A percentile compares a stretch with the other conserved stretches of the same genome.
These are phyloP conservation scores for Knipowitschia caucasica DNA, from an alignment of 2,797 vertebrate species.

Conservation along the genomic window DNA sequence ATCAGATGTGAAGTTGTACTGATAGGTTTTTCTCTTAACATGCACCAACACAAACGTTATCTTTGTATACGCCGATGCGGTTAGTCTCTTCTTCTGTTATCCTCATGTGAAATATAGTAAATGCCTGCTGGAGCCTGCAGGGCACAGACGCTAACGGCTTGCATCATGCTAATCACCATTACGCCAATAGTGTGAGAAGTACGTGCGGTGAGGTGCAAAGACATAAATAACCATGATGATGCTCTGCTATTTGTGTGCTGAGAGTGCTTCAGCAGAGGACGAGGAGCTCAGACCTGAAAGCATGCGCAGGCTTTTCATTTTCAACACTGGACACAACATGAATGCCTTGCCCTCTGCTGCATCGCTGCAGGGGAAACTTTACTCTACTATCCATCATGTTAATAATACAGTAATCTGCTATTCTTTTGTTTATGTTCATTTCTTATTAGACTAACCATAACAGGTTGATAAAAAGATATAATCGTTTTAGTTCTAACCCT, in stretches of 20 bases:
- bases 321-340: too few relatives aligned
- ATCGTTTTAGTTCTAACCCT: too few relatives aligned
- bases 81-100: conserved; percentile 35
- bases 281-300: conserved; percentile 34
- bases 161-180: conserved; percentile 47
- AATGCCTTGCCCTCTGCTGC: too few relatives aligned
- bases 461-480: too few relatives aligned
- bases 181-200: conserved; percentile 46
- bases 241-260: conserved; percentile 29
- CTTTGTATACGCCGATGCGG: conserved; percentile 2
- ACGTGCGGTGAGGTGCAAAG: conserved; percentile 26
- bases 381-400: too few relatives aligned
- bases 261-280: conserved; percentile 14
- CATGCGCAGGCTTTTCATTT: conserved; percentile 50
- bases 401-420: too few relatives aligned
- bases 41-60: conserved; percentile 11
- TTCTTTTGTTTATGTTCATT: too few relatives aligned
- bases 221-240: conserved; percentile 47
- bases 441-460: too few relatives aligned
- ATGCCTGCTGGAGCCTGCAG: conserved; percentile 17
- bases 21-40: background rate
- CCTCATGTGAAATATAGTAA: conserved; percentile 31
- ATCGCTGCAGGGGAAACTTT: too few relatives aligned
- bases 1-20: background rate
- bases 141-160: conserved; percentile 23